These are phyloP conservation scores for Steinernema scapterisci DNA, from an alignment of 2,888 invertebrate genomes.

Conservation along the genomic window DNA sequence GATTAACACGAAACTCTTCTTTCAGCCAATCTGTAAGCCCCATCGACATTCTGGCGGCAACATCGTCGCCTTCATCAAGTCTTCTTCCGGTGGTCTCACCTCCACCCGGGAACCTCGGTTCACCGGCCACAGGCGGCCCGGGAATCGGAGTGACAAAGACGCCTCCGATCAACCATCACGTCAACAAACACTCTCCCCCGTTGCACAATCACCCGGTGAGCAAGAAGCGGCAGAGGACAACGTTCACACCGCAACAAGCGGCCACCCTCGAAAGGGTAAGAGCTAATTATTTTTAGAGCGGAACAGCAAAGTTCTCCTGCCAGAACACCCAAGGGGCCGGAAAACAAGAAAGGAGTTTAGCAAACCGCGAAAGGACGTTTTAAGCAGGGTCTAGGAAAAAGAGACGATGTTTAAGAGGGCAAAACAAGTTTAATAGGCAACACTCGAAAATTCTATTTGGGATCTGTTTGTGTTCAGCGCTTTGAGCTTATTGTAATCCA, in stretches of 20 bases:
- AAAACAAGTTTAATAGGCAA: too few species aligned
- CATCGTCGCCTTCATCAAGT: slow-evolving; percentile 13
- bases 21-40: slow-evolving; percentile 21
- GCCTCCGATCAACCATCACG: slow-evolving; percentile 4
- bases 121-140: not conserved
- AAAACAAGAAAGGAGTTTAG: too few species aligned
- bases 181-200: slow-evolving; percentile 21
- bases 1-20: not conserved
- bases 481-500: too few species aligned
- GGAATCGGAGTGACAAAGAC: not conserved
- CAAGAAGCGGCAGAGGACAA: slow-evolving; percentile 47
- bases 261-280: slow-evolving; percentile 46
- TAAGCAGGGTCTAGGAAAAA: too few species aligned
- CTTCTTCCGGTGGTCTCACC: slow-evolving; percentile 12
- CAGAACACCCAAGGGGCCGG: too few species aligned
- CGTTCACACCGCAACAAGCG: slow-evolving; percentile 53
- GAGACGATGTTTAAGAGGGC: too few species aligned
- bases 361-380: too few species aligned
- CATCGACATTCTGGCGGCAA: slow-evolving; percentile 5
- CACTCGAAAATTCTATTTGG: too few species aligned
- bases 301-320: not conserved
- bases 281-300: not conserved
- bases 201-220: slow-evolving; percentile 13
- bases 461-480: too few species aligned
- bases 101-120: not conserved